Evolutionary conservation across 1,140 invertebrate species (phyloP), one percentile per base, ranked within the genome.

Genomic region (Geopemphigus sp.): DNA sequence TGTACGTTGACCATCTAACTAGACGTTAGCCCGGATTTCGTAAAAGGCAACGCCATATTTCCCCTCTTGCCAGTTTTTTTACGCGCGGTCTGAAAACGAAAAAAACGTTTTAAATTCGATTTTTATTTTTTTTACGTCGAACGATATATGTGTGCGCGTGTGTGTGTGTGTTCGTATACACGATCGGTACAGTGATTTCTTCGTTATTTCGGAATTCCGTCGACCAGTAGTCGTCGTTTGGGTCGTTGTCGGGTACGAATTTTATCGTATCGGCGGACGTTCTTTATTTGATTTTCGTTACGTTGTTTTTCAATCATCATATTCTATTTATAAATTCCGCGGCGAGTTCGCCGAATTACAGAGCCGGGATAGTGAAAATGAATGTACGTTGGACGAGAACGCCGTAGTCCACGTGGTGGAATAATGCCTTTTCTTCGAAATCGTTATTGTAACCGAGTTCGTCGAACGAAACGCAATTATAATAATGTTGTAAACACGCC

Each of bases 1-100:
- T 78, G 74, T 50, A n/a, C 24, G 57, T 78, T 78, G 74, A 78
- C 74, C 74, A 63, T 78, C 32, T 61, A 61, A 57, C 72, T 74
- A 29, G 22, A 68, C 39, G 56, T 50, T 78, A 26, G 54, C 8
- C 17, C 29, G 57, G 74, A 63, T 61, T 78, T 78, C 50, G 32
- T 78, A 26, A 61, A 78, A 78, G 32, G 39, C 22, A 11, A 14
- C 17, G 22, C 57, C 11, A 50, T 63, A 63, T 61, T 78, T 78
- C 17, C 24, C 24, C 29, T 24, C 5, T 72, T 29, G 54, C 72
- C 39, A 54, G 39, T 22, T 45, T 74, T n/a, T 74, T 57, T 57
- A 22, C 26, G 22, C 12, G 2, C 5, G 17, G 5, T 26, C 15
- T 5, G 39, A 59, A 76, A 57, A 68, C 22, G 45, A 73, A 70